phyloP scores from a whole-genome alignment of 2,888 invertebrate genomes.

The Leptopilina myrica region DNA sequence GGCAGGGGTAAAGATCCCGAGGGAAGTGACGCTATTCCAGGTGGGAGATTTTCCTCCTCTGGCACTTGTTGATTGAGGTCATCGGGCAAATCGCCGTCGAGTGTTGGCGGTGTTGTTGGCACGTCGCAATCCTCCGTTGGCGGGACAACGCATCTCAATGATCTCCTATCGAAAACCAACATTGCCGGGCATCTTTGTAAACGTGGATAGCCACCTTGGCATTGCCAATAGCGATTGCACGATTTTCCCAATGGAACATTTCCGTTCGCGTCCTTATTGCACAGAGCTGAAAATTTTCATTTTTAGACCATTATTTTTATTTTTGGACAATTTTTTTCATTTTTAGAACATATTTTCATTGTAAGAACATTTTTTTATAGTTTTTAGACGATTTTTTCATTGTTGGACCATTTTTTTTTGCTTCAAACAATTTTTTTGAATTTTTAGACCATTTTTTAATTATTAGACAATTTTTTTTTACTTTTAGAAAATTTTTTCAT shows the following conservation, averaged over 20 bases:
- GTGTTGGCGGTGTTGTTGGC: slow-evolving; percentile 84
- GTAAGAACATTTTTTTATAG: no score
- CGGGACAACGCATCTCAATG: slow-evolving; percentile 90
- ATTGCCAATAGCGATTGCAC: slow-evolving; percentile 96
- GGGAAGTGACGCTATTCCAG: slow-evolving; percentile 72
- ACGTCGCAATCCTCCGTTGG: slow-evolving; percentile 94
- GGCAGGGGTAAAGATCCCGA: slow-evolving; percentile 74
- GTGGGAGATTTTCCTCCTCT: slow-evolving; percentile 75
- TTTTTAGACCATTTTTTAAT: no score
- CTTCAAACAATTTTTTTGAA: no score
- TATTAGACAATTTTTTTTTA: no score
- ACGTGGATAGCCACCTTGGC: slow-evolving; percentile 94
- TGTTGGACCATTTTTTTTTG: no score
- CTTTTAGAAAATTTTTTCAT: no score
- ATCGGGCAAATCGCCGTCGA: slow-evolving; percentile 71
- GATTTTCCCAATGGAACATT: slow-evolving; percentile 94
- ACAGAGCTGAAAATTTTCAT: slow-evolving; percentile 83
- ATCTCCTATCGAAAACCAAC: slow-evolving; percentile 91
- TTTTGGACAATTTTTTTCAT: no score
- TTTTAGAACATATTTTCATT: background rate
- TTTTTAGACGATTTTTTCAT: no score
- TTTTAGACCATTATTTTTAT: background rate
- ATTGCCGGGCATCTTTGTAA: slow-evolving; percentile 93
- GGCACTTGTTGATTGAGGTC: slow-evolving; percentile 73
- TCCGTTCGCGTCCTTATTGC: slow-evolving; percentile 93